Evolutionary conservation across 1,140 invertebrate species (phyloP), one percentile per base, ranked within the genome.

Genomic region (Eurytemora carolleeae): DNA sequence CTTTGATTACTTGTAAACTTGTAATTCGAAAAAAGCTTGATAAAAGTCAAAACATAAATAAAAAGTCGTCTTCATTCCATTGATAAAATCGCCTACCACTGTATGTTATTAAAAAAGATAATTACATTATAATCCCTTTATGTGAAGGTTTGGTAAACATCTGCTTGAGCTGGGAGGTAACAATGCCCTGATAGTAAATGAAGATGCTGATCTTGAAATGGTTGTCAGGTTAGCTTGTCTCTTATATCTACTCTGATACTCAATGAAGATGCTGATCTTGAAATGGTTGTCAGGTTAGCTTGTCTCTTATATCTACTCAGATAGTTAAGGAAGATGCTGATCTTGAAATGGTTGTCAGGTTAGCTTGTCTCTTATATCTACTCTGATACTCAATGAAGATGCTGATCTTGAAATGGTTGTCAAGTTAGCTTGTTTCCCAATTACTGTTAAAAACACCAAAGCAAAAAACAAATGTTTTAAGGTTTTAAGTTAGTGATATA

Each of bases 91-190:
- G n/a, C n/a, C n/a, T n/a, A n/a, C n/a, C n/a, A n/a, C n/a, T n/a
- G n/a, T n/a, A n/a, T n/a, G n/a, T n/a, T n/a, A n/a, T n/a, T n/a
- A n/a, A n/a, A n/a, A n/a, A n/a, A n/a, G n/a, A n/a, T n/a, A n/a
- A n/a, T n/a, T n/a, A n/a, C n/a, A n/a, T n/a, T n/a, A n/a, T 44
- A 44, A 12, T 44, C n/a, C n/a, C n/a, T 44, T 44, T 44, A 7
- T 44, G 7, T 44, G 7, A 12, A 44, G 31, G 66, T 98, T 98
- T 76, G 95, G 95, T 53, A 87, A 85, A 71, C 80, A 81, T 64
- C 71, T 99, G 1, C 74, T 98, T 23, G 95, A 98, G 75, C 74
- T 99, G 17, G 95, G 95, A 24, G 95, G 95, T 26, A 99, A 98
- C 71, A 99, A 98, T 77, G 94, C 95, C 1, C 80, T 92, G 19